A percentile compares a stretch with the other conserved stretches of the same genome.
These are phyloP conservation scores for Scatophagus argus DNA, from an alignment of 2,113 vertebrate species.

Conservation along the genomic window DNA sequence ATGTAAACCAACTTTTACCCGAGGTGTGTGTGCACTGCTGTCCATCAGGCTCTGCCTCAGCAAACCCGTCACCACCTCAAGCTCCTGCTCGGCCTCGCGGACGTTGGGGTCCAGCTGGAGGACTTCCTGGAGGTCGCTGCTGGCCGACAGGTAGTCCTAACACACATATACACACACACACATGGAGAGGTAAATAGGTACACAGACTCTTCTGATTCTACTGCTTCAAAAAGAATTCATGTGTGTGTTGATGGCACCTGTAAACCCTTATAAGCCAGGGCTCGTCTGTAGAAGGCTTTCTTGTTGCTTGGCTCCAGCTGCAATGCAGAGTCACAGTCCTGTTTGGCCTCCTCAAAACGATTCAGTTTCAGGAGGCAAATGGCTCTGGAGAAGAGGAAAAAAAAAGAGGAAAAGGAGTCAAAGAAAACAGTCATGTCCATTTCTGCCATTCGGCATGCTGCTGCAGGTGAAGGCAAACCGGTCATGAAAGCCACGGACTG, in stretches of 20 bases:
- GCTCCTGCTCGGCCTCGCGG: constrained; percentile 88
- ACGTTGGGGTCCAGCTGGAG: constrained; percentile 88
- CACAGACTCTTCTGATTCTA: background rate
- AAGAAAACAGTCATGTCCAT: background rate
- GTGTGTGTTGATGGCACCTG: constrained; percentile 81
- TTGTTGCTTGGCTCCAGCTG: constrained; percentile 88
- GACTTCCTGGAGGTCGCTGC: constrained; percentile 90
- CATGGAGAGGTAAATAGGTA: fast-evolving
- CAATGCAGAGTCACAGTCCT: constrained; percentile 92
- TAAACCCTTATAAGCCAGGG: constrained; percentile 93
- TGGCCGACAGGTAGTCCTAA: constrained; percentile 91
- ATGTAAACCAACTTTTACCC: constrained; percentile 59
- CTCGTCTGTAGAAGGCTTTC: constrained; percentile 94
- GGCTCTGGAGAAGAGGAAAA: constrained; percentile 84
- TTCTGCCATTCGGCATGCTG: background rate
- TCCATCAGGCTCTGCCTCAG: constrained; percentile 78
- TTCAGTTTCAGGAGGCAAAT: constrained; percentile 92
- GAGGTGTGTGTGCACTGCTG: constrained; percentile 67
- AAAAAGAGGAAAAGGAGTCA: background rate
- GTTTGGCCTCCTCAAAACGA: constrained; percentile 90
- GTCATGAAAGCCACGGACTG: no score
- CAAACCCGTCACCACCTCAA: constrained; percentile 85
- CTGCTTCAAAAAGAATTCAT: background rate
- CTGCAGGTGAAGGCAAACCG: background rate
- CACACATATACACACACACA: background rate